phyloP scores from a whole-genome alignment of 2,888 invertebrate genomes.

The Sphaerophoria rueppellii region DNA sequence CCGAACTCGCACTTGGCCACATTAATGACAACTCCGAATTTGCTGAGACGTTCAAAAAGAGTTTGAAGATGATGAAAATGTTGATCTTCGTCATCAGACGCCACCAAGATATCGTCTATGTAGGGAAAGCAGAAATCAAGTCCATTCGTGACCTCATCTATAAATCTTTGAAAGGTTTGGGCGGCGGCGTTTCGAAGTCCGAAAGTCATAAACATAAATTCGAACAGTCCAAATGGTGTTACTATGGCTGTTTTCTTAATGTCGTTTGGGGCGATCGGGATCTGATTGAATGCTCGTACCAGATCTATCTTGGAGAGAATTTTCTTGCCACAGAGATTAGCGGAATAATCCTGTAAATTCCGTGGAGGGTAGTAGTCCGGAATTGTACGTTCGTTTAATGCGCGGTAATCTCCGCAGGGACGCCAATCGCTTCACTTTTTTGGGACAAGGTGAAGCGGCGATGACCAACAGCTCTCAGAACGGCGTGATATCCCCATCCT shows the following conservation, averaged over 20 bases:
- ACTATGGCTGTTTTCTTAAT: too few species aligned
- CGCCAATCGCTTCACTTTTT: conserved; percentile 61
- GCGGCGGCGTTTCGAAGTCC: conserved; percentile 77
- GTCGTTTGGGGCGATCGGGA: too few species aligned
- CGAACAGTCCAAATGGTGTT: conserved; percentile 78
- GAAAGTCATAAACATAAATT: conserved; percentile 77
- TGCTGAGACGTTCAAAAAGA: conserved; percentile 12
- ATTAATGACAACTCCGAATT: conserved; percentile 1
- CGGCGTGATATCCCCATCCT: not conserved
- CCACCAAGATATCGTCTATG: conserved; percentile 54
- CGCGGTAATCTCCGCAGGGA: conserved; percentile 75
- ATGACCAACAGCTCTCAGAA: conserved; percentile 79
- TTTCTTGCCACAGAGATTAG: conserved; percentile 53
- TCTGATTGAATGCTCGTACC: too few species aligned
- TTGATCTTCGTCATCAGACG: conserved; percentile 22
- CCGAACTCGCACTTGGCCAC: conserved; percentile 12
- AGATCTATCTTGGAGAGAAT: too few species aligned
- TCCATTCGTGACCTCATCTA: conserved; percentile 74
- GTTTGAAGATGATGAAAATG: conserved; percentile 17
- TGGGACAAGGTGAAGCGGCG: conserved; percentile 78
- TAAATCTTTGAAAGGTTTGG: conserved; percentile 78
- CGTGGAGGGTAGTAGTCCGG: conserved; percentile 78
- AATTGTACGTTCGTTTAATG: conserved; percentile 76
- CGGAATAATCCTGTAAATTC: conserved; percentile 42
- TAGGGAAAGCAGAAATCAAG: conserved; percentile 25